These are phyloP conservation scores for Sycophaga agraensis DNA, from an alignment of 1,140 invertebrate species.

Conservation along the genomic window DNA sequence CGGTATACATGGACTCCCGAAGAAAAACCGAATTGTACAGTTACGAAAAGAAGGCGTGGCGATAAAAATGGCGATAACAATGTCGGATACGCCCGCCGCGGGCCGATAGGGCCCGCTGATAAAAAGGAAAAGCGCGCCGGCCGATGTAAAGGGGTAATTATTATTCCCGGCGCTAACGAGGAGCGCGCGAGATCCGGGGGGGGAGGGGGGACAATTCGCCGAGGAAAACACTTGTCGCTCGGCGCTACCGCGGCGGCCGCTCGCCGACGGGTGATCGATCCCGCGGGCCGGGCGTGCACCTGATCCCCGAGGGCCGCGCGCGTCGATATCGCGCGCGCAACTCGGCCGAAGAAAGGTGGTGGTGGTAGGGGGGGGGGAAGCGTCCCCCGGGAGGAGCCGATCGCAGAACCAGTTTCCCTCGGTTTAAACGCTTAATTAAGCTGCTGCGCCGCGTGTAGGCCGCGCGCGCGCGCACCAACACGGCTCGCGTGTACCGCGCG, in stretches of 20 bases:
- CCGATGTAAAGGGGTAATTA: conserved; percentile 20
- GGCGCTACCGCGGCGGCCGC: not conserved
- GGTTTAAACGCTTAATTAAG: conserved; percentile 54
- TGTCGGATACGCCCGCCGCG: no score
- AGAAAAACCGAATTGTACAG: no score
- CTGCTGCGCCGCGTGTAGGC: conserved; percentile 24
- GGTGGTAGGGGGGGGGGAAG: not conserved
- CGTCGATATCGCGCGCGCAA: not conserved
- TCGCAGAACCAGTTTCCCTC: conserved; percentile 48
- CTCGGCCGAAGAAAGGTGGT: not conserved
- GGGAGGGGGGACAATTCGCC: conserved; percentile 11
- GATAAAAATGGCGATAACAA: conserved; percentile 11
- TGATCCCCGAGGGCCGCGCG: not conserved
- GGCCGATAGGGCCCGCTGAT: no score
- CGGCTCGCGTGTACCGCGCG: not conserved
- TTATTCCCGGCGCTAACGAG: conserved; percentile 19
- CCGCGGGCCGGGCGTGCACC: not conserved
- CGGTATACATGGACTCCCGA: no score
- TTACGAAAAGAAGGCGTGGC: no score
- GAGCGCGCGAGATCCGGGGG: conserved; percentile 4
- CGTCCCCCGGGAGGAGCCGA: not conserved
- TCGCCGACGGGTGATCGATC: not conserved
- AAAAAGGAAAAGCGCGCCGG: not conserved
- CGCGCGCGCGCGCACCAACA: not conserved
- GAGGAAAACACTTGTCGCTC: conserved; percentile 22